Evolutionary conservation across 2,113 vertebrate genomes (phyloP).

Genomic region (Notechis scutatus): DNA sequence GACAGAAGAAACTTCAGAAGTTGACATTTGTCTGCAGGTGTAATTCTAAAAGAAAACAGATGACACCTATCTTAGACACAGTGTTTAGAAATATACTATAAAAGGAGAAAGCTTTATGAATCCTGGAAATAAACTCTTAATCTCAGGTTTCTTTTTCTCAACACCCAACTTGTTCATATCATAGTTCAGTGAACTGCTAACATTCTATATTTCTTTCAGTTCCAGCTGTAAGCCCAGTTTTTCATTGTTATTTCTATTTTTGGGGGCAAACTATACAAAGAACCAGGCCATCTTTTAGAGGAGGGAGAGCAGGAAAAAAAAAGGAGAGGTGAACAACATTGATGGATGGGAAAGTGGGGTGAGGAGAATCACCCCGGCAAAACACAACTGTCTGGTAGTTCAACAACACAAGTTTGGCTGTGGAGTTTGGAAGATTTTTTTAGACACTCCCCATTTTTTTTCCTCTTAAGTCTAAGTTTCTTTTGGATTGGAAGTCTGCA

Average conservation of each 20-base stretch:
- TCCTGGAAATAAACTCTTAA: slow-evolving; percentile 66
- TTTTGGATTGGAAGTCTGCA: neutral
- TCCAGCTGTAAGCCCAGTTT: slow-evolving; percentile 59
- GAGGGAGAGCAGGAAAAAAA: slow-evolving; percentile 2
- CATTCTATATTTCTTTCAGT: slow-evolving; percentile 72
- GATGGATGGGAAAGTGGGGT: neutral
- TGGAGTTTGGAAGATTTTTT: neutral
- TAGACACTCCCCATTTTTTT: neutral
- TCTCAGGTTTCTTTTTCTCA: slow-evolving; percentile 65
- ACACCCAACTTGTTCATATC: slow-evolving; percentile 75
- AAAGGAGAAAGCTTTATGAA: slow-evolving; percentile 70
- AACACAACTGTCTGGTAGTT: neutral
- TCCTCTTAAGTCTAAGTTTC: neutral
- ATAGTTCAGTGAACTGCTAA: slow-evolving; percentile 78
- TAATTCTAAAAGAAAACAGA: slow-evolving; percentile 60
- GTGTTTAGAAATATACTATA: slow-evolving; percentile 65
- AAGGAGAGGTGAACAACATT: neutral
- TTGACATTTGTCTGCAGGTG: slow-evolving; percentile 60
- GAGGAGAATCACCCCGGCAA: no score
- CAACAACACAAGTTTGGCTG: neutral
- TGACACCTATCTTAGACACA: slow-evolving; percentile 56
- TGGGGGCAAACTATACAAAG: slow-evolving; percentile 59
- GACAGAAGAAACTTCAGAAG: slow-evolving; percentile 31
- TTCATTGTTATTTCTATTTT: slow-evolving; percentile 39
- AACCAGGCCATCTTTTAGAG: slow-evolving; percentile 56